Percentiles rank a stretch among this genome's conserved stretches.
phyloP scores from a whole-genome alignment of 2,888 invertebrate genomes.

The Hirtodrosophila trivittata region DNA sequence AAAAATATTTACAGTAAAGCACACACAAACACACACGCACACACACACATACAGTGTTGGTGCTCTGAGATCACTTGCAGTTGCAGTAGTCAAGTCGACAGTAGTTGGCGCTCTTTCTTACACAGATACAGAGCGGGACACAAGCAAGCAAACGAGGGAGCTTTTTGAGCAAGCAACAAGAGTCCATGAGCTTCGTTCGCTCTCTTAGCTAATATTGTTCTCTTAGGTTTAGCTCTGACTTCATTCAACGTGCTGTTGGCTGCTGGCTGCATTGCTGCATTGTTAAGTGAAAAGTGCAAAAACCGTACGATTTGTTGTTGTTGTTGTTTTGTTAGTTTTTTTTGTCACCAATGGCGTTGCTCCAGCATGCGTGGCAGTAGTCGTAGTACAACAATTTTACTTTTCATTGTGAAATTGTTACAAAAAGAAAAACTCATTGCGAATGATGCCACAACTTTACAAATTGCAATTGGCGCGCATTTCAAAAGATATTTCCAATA shows the following conservation, averaged over 20 bases:
- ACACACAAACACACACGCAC: slow-evolving; percentile 31
- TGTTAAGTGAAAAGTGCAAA: slow-evolving; percentile 74
- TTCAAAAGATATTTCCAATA: background rate
- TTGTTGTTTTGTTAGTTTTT: slow-evolving; percentile 24
- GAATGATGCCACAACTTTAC: slow-evolving; percentile 50
- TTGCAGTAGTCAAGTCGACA: slow-evolving; percentile 41
- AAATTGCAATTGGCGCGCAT: slow-evolving; percentile 4
- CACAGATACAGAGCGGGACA: slow-evolving; percentile 3
- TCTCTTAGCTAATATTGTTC: slow-evolving; percentile 1
- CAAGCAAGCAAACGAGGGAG: background rate
- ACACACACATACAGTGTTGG: slow-evolving; percentile 2
- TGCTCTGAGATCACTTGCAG: slow-evolving; percentile 64
- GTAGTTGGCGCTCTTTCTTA: slow-evolving; percentile 26
- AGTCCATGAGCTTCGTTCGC: background rate
- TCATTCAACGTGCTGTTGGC: slow-evolving; percentile 32
- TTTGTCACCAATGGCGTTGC: slow-evolving; percentile 24
- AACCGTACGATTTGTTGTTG: slow-evolving; percentile 63
- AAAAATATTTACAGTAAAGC: slow-evolving; percentile 71
- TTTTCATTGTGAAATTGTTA: slow-evolving; percentile 73
- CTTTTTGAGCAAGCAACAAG: slow-evolving; percentile 7
- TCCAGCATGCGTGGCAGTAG: slow-evolving; percentile 37
- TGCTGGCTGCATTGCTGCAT: slow-evolving; percentile 41
- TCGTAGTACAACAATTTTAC: slow-evolving; percentile 54
- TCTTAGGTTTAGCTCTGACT: slow-evolving; percentile 44
- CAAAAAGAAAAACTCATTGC: slow-evolving; percentile 58